Base-by-base conservation (phyloP, 2,797 vertebrate species). In the Xiphorhynchus erythropygius region DNA sequence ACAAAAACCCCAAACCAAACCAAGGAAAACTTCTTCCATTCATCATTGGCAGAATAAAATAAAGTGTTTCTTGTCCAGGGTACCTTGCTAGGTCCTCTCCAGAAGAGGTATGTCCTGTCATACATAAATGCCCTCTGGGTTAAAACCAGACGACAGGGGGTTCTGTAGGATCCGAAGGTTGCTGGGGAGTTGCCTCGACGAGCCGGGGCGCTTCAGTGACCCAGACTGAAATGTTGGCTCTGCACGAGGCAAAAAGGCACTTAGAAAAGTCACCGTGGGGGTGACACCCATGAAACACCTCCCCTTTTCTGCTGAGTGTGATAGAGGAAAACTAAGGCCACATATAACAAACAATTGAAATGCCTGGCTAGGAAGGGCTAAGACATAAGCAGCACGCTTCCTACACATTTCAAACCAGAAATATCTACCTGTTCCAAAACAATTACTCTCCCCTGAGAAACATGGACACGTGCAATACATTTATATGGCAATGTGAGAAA, bases 41-140 rank as follows among this genome's bases (percentile, higher is more conserved):
- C 85, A 47, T 96, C 94, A 86, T 60, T 94, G 97, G 96, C 96
- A 97, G 96, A 96, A 90, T 89, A 77, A 92, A 91, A 63, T 53
- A 85, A 69, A 84, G 90, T 87, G 93, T 89, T 63, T 87, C 86
- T 81, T 41, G 96, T 97, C 96, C 96, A 49, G 63, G 92, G 94
- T 95, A 96, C 94, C 96, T 96, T 95, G 83, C 75, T 55, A 94
- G 86, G 95, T 92, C 92, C 91, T 95, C 84, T 97, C 84, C 78
- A 78, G 86, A 91, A 92, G 89, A 94, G 94, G 90, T 75, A 91
- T 53, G 49, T 57, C 93, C 71, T 98, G 95, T 99, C 98, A 99
- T 97, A 99, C 99, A 25, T 99, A 99, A 97, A 99, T 99, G 73
- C 99, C 99, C 96, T 99, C 99, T 5, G 99, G 99, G 96, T 99